phyloP scores from a whole-genome alignment of 2,888 invertebrate species.

The Microplitis deprimator region DNA sequence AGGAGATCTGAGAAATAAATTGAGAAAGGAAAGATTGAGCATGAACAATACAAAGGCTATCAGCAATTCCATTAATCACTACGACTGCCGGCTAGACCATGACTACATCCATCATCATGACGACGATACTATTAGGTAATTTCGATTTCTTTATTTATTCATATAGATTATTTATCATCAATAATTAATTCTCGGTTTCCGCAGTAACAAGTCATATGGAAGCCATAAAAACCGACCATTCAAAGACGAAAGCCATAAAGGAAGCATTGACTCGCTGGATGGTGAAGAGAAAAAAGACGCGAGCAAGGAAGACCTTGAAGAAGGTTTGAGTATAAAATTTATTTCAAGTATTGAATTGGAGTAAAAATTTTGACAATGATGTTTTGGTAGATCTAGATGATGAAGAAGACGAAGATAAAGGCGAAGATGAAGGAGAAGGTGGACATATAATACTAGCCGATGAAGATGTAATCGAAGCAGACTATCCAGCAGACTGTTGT shows the following conservation, averaged over 20 bases:
- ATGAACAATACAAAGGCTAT: constrained; percentile 85
- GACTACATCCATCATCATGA: constrained; percentile 81
- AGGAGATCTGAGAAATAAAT: constrained; percentile 87
- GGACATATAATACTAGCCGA: constrained; percentile 81
- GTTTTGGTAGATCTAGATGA: constrained; percentile 69
- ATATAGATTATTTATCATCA: constrained; percentile 59
- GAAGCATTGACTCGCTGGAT: constrained; percentile 88
- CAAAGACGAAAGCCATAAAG: constrained; percentile 93
- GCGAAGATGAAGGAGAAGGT: constrained; percentile 76
- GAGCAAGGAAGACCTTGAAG: constrained; percentile 92
- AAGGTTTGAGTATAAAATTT: constrained; percentile 73
- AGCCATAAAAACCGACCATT: constrained; percentile 92
- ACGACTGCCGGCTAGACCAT: constrained; percentile 83
- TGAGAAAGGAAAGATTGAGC: constrained; percentile 85
- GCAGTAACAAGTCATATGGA: constrained; percentile 91
- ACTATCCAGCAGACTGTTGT: constrained; percentile 92
- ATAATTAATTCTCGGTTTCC: constrained; percentile 27
- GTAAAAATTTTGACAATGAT: neutral
- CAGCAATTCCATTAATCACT: constrained; percentile 86
- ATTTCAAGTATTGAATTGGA: constrained; percentile 8
- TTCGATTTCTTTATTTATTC: constrained; percentile 15
- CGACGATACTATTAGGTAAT: constrained; percentile 73
- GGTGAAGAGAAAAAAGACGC: constrained; percentile 92
- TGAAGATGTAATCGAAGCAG: constrained; percentile 77
- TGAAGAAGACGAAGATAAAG: constrained; percentile 68